A percentile compares a stretch with the other conserved stretches of the same genome.
These are phyloP conservation scores for Bombus superbus DNA, from an alignment of 1,140 invertebrate genomes.

Conservation along the genomic window DNA sequence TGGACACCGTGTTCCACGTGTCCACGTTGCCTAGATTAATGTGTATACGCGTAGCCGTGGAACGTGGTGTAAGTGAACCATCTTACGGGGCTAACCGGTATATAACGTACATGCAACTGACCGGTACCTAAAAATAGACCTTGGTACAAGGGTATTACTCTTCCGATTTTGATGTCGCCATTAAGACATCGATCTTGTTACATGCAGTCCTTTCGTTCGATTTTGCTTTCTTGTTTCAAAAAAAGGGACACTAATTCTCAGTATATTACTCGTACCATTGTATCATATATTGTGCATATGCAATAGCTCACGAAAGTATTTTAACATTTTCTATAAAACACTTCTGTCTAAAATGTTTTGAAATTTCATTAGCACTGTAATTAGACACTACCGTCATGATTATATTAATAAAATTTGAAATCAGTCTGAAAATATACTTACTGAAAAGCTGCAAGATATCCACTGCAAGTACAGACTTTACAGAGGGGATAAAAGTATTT, in stretches of 20 bases:
- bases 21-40: conserved; percentile 25
- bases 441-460: too few species aligned
- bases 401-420: too few species aligned
- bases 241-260: not conserved
- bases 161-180: conserved; percentile 40
- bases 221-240: not conserved
- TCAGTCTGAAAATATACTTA: too few species aligned
- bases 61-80: conserved; percentile 55
- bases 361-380: too few species aligned
- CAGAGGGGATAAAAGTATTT: too few species aligned
- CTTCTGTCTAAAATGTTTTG: too few species aligned
- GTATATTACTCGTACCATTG: not conserved
- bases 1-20: conserved; percentile 6
- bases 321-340: too few species aligned
- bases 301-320: too few species aligned
- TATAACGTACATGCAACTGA: conserved; percentile 68
- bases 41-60: conserved; percentile 19
- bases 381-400: too few species aligned
- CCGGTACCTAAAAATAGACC: conserved; percentile 71
- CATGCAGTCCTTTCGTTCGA: not conserved
- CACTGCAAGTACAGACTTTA: too few species aligned
- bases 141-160: conserved; percentile 54
- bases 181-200: conserved; percentile 28
- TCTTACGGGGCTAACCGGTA: conserved; percentile 68
- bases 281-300: too few species aligned